phyloP scores from a whole-genome alignment of 64 coral and sea anemone genomes.

The Pachyseris speciosa region DNA sequence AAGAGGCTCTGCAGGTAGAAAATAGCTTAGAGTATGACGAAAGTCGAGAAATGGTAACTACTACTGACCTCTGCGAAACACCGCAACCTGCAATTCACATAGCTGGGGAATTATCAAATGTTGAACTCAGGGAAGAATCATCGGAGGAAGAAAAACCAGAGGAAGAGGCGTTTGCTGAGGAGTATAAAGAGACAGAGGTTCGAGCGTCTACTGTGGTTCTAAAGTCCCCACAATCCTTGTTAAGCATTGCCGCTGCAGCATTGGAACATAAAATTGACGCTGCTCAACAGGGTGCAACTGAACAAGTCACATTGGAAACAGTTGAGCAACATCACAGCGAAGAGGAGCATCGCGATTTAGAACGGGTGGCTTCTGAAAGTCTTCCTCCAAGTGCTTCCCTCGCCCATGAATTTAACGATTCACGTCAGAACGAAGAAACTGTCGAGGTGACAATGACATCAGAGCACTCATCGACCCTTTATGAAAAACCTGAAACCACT shows the following conservation, averaged over 20 bases:
- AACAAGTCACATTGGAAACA: background rate
- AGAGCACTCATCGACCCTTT: background rate
- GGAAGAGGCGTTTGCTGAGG: background rate
- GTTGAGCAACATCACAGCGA: background rate
- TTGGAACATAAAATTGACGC: conserved; percentile 28
- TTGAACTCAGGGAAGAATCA: background rate
- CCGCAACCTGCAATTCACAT: background rate
- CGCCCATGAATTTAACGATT: background rate
- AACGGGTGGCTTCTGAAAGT: background rate
- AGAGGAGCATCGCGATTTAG: background rate
- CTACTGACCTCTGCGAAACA: background rate
- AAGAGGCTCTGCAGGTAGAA: background rate
- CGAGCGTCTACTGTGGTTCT: background rate
- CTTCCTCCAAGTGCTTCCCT: background rate
- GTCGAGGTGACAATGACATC: background rate
- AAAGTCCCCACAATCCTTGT: conserved; percentile 28
- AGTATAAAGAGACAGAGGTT: background rate
- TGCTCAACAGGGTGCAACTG: background rate
- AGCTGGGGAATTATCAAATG: conserved; percentile 9
- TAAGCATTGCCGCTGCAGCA: conserved; percentile 23
- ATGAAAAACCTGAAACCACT: background rate
- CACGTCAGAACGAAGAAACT: background rate
- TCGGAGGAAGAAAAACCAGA: conserved; percentile 31
- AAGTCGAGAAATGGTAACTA: background rate
- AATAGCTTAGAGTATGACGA: background rate